Conservation (phyloP, 2,888 invertebrate genomes). For the Pediacus dermestoides region DNA sequence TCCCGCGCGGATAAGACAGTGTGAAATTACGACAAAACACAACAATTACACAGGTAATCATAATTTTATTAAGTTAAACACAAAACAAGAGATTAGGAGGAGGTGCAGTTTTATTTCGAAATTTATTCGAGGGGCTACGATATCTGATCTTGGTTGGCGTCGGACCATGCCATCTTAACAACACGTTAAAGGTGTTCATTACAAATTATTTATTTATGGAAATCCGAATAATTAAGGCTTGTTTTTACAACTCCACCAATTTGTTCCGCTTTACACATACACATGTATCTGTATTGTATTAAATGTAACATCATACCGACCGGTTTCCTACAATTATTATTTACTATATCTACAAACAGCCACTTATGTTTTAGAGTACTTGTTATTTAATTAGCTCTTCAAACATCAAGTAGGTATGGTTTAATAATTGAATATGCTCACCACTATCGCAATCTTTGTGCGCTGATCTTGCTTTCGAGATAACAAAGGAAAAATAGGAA, state of each 20-base stretch:
- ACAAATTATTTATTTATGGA: constrained; percentile 38
- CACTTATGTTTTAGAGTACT: constrained; percentile 1
- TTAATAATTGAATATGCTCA: too few species aligned
- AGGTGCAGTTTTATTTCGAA: neutral
- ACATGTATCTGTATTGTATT: constrained; percentile 30
- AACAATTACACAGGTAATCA: constrained; percentile 1
- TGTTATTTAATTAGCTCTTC: neutral
- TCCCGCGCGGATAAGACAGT: too few species aligned
- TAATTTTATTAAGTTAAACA: too few species aligned
- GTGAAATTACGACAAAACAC: constrained; percentile 46
- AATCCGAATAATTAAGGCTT: constrained; percentile 29
- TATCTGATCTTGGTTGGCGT: constrained; percentile 31
- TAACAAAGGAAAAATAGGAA: too few species aligned
- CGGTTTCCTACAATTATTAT: constrained; percentile 32
- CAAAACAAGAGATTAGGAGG: too few species aligned
- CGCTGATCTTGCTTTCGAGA: too few species aligned
- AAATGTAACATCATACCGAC: too few species aligned
- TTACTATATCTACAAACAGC: constrained; percentile 20
- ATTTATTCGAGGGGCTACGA: constrained; percentile 3
- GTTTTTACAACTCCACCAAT: constrained; percentile 33
- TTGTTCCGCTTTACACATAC: constrained; percentile 36
- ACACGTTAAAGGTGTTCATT: constrained; percentile 35
- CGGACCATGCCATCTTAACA: constrained; percentile 30
- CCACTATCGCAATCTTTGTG: too few species aligned
- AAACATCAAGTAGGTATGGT: neutral